These are phyloP conservation scores for Cinclus cinclus DNA, from an alignment of 2,113 vertebrate species.

Conservation along the genomic window DNA sequence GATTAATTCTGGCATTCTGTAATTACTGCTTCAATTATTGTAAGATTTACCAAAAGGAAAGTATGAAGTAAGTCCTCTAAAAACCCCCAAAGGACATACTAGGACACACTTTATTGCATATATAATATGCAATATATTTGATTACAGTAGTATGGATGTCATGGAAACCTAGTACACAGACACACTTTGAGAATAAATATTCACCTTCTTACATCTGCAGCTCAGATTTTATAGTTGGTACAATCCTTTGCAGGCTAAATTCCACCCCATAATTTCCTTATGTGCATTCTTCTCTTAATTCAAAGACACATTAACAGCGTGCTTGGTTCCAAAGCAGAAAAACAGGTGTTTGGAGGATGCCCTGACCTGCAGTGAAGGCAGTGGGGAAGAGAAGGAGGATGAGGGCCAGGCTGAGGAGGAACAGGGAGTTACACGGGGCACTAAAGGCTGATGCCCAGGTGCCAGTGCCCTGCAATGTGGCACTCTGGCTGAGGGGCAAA, in stretches of 20 bases:
- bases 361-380: background rate
- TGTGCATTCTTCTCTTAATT: background rate
- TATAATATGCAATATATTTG: background rate
- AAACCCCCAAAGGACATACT: background rate
- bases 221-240: background rate
- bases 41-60: conserved; percentile 42
- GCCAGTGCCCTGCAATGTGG: background rate
- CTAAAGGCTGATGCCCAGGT: background rate
- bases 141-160: background rate
- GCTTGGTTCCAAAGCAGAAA: background rate
- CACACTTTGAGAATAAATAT: background rate
- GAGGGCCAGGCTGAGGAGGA: background rate
- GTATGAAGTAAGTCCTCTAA: conserved; percentile 53
- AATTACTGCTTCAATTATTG: conserved; percentile 71
- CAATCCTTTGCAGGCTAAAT: background rate
- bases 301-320: background rate
- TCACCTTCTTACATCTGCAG: background rate
- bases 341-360: background rate
- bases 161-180: background rate
- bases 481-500: background rate
- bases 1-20: conserved; percentile 73
- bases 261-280: background rate
- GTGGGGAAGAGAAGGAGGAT: background rate
- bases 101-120: background rate
- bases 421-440: accelerated